These are phyloP conservation scores for Lysandra bellargus DNA, from an alignment of 2,888 invertebrate species.

Conservation along the genomic window DNA sequence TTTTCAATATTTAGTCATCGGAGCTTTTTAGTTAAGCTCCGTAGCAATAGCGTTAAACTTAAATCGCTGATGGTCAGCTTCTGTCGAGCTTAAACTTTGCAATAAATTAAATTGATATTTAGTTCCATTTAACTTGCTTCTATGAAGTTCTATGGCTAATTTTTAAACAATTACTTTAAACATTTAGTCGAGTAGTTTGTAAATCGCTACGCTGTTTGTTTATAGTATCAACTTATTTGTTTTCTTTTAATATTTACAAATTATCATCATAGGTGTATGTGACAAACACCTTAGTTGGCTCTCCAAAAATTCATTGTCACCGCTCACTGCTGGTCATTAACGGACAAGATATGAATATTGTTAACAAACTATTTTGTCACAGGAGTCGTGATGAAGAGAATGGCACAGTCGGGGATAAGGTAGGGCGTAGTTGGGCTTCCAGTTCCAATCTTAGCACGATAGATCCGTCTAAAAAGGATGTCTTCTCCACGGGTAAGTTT, in stretches of 20 bases:
- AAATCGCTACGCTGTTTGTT: not conserved
- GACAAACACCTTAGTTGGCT: not conserved
- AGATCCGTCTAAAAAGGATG: slow-evolving; percentile 70
- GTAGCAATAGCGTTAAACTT: not conserved
- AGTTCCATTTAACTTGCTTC: too few species aligned
- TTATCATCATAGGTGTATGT: not conserved
- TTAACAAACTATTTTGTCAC: slow-evolving; percentile 39
- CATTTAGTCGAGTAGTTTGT: not conserved
- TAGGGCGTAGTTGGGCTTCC: slow-evolving; percentile 87
- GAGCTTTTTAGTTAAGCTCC: not conserved
- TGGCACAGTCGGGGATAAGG: slow-evolving; percentile 71
- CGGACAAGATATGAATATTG: not conserved
- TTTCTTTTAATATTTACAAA: not conserved
- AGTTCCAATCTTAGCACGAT: slow-evolving; percentile 83
- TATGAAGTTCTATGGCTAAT: not conserved
- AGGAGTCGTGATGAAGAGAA: slow-evolving; percentile 75
- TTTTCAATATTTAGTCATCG: not conserved
- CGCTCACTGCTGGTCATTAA: not conserved
- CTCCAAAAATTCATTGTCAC: not conserved
- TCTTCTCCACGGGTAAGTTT: slow-evolving; percentile 66
- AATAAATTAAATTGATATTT: too few species aligned
- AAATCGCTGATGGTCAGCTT: not conserved
- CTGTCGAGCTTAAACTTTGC: too few species aligned
- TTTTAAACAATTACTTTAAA: not conserved
- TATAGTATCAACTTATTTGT: not conserved